Evolutionary conservation across 1,140 invertebrate genomes (phyloP), one percentile per base, ranked within the genome.

Genomic region (Drosophila sp.): DNA sequence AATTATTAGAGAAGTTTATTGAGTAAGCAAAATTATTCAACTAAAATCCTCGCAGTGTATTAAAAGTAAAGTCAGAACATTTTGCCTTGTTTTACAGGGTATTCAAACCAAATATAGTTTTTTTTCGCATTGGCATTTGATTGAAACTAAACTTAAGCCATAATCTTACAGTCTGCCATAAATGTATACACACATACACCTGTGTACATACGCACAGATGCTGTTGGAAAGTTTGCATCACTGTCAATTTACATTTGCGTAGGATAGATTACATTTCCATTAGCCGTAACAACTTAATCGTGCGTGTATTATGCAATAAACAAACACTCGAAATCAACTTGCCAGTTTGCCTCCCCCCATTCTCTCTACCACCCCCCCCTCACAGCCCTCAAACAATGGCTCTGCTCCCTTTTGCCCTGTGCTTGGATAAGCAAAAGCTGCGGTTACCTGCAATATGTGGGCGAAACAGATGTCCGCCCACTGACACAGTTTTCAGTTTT

Each of bases 261-360:
- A 25, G 35, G 38, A 54, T 25, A 60, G 66, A 76, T 76, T 76
- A 76, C 60, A 67, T 67, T 74, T 67, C 68, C 60, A 66, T 62
- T 60, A 76, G 60, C 63, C 70, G 64, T 55, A 71, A 67, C 70
- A 64, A 76, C 66, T 67, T 76, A 55, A 72, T 80, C 62, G 64
- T 61, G 66, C 73, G 61, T 77, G 40, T 70, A n/a, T 65, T 69
- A 75, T 60, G 74, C 44, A 62, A 70, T 61, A 61, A 23, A 32
- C 61, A 55, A 63, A 60, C 56, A 44, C 41, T 29, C 30, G 25
- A 25, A 66, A 64, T 58, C 56, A 35, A 58, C 56, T 58, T 57
- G 55, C 29, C 27, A 23, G 4, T 27, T 27, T 27, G 6, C 8
- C 2, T 25, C 44, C 44, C 5, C 44, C 25, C 44, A n/a, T 17